Percentiles rank a stretch among this genome's conserved stretches.
Conservation (phyloP, 2,888 invertebrate genomes). For the Ischnura elegans region DNA sequence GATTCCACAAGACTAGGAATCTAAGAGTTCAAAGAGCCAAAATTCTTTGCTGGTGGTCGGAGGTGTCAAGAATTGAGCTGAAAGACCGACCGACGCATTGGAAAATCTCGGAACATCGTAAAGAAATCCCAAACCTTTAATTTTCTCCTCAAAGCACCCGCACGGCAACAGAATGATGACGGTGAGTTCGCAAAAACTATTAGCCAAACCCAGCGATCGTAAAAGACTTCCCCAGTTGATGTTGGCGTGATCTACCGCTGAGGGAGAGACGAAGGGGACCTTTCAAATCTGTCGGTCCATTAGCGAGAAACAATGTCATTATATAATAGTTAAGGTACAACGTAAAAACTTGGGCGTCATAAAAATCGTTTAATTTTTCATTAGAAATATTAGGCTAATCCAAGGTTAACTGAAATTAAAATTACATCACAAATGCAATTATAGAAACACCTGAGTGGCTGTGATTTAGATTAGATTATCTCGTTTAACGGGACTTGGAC, state of each 20-base stretch:
- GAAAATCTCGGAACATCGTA: neutral
- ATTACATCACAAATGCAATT: no score
- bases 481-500: no score
- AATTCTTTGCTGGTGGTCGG: no score
- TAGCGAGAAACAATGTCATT: neutral
- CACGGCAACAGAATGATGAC: neutral
- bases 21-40: no score
- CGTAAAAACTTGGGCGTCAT: no score
- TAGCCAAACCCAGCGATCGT: neutral
- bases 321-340: no score
- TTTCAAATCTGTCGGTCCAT: neutral
- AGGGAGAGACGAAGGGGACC: neutral
- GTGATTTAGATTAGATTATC: no score
- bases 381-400: no score
- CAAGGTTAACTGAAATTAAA: no score
- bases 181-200: neutral
- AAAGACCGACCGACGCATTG: neutral
- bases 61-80: neutral
- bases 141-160: neutral
- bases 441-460: no score
- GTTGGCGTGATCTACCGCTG: neutral
- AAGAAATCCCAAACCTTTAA: neutral
- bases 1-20: neutral
- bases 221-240: neutral
- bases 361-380: no score